phyloP scores from a whole-genome alignment of 1,140 invertebrate genomes.

The Babylonia areolata region DNA sequence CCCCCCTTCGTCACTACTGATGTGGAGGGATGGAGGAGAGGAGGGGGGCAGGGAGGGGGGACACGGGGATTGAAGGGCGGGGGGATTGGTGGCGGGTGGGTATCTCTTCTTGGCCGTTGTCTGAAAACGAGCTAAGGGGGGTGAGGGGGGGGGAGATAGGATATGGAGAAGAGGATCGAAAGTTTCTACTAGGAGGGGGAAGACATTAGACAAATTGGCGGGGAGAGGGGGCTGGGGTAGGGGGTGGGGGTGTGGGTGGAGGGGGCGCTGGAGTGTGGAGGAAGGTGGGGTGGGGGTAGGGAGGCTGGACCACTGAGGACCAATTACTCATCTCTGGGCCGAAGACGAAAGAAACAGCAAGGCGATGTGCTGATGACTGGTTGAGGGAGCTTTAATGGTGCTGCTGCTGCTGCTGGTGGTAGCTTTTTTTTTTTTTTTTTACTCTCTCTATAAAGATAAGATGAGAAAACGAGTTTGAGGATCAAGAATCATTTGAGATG shows the following conservation, averaged over 20 bases:
- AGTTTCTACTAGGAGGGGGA: not conserved
- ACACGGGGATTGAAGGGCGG: not conserved
- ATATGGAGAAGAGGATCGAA: not conserved
- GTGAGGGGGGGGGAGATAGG: too few relatives aligned
- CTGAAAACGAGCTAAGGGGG: not conserved
- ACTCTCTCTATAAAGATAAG: not conserved
- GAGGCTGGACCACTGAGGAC: not conserved
- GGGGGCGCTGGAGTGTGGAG: too few relatives aligned
- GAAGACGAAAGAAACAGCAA: not conserved
- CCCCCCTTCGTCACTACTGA: too few relatives aligned
- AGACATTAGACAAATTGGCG: slow-evolving; percentile 11
- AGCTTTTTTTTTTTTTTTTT: not conserved
- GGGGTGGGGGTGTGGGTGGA: too few relatives aligned
- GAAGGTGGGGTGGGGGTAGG: too few relatives aligned
- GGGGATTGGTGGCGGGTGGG: not conserved
- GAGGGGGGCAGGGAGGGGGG: not conserved
- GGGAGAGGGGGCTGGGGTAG: too few relatives aligned
- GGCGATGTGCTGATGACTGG: not conserved
- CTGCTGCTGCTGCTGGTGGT: not conserved
- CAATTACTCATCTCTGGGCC: not conserved
- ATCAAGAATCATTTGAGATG: not conserved
- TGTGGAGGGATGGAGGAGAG: not conserved
- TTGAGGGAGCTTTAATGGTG: not conserved
- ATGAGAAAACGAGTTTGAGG: not conserved
- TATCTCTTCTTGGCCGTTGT: not conserved